Percentiles rank a stretch among this genome's conserved stretches.
These are phyloP conservation scores for Nomada lathburiana DNA, from an alignment of 2,888 invertebrate genomes.

Conservation along the genomic window DNA sequence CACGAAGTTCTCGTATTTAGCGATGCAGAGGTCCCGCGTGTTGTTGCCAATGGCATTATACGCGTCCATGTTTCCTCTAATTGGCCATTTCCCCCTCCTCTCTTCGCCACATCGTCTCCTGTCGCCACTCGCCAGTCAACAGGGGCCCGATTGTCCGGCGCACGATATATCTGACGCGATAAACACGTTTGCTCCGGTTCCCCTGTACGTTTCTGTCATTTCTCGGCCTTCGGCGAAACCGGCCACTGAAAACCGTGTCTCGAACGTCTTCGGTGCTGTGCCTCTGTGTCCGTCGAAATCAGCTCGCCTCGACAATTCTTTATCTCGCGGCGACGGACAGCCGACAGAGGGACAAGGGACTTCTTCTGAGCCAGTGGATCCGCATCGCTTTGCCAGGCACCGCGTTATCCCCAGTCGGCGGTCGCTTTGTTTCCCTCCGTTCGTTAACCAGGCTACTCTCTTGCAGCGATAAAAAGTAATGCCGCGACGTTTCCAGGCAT, in stretches of 20 bases:
- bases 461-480: too few relatives aligned
- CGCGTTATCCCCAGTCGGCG: too few relatives aligned
- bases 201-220: slow-evolving; percentile 1
- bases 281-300: too few relatives aligned
- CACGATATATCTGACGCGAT: too few relatives aligned
- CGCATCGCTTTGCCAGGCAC: too few relatives aligned
- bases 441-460: too few relatives aligned
- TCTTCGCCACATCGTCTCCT: slow-evolving; percentile 16
- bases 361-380: neutral
- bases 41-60: slow-evolving; percentile 70
- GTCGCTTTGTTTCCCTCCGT: neutral
- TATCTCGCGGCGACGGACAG: neutral
- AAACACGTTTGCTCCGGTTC: neutral
- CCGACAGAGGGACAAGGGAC: neutral
- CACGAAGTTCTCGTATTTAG: slow-evolving; percentile 73
- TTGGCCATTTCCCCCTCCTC: slow-evolving; percentile 54
- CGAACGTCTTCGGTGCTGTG: too few relatives aligned
- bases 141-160: neutral
- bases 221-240: neutral
- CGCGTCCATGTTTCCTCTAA: slow-evolving; percentile 70
- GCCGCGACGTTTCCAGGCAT: too few relatives aligned
- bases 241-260: too few relatives aligned
- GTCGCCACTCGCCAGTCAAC: neutral
- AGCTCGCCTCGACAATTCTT: neutral
- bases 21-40: slow-evolving; percentile 73